These are phyloP conservation scores for Zaprionus camerounensis DNA, from an alignment of 1,140 invertebrate species.

Conservation along the genomic window DNA sequence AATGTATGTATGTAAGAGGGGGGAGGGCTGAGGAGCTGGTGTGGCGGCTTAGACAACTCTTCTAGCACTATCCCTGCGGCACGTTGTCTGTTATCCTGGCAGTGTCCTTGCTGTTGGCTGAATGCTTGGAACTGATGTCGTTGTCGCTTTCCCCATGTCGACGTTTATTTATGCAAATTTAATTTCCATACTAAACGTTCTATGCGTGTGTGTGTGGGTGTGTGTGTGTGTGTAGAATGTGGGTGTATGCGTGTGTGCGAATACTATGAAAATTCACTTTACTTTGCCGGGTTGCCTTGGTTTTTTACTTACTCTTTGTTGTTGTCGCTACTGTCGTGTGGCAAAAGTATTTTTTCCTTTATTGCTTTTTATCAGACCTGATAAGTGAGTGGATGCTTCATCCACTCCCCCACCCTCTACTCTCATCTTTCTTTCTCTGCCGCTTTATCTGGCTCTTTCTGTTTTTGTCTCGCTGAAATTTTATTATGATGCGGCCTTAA, in stretches of 20 bases:
- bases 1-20: not conserved
- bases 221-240: slow-evolving; percentile 3
- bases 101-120: slow-evolving; percentile 58
- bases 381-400: slow-evolving; percentile 57
- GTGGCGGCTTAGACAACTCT: slow-evolving; percentile 41
- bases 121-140: slow-evolving; percentile 56
- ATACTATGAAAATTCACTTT: slow-evolving; percentile 71
- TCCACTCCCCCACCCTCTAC: not conserved
- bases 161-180: slow-evolving; percentile 82
- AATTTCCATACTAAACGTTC: slow-evolving; percentile 81
- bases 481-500: slow-evolving; percentile 75
- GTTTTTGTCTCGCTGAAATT: slow-evolving; percentile 46
- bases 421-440: not conserved
- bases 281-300: slow-evolving; percentile 68
- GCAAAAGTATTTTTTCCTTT: slow-evolving; percentile 71
- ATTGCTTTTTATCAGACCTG: slow-evolving; percentile 79
- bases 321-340: slow-evolving; percentile 33
- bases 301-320: slow-evolving; percentile 72
- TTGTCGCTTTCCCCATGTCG: slow-evolving; percentile 77
- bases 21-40: not conserved
- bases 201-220: slow-evolving; percentile 36
- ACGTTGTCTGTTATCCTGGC: slow-evolving; percentile 51
- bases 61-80: slow-evolving; percentile 29
- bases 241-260: slow-evolving; percentile 25
- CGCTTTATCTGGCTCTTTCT: not conserved